phyloP scores from a whole-genome alignment of 2,797 vertebrate genomes.

The Phoxinus dragarum region DNA sequence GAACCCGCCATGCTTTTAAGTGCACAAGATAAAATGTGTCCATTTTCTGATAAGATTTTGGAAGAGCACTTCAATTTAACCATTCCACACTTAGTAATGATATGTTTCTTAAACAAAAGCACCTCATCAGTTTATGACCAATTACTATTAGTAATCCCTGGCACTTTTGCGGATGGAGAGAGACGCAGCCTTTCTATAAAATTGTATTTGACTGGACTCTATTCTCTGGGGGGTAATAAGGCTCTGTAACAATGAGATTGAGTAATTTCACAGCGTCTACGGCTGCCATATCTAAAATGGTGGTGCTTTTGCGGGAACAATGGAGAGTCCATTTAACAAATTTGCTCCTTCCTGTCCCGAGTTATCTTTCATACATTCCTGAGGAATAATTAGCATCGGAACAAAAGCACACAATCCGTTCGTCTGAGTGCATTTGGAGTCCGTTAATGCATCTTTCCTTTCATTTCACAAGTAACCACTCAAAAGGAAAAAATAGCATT shows the following conservation, averaged over 20 bases:
- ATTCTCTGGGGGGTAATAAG: slow-evolving; percentile 71
- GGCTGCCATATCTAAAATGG: slow-evolving; percentile 73
- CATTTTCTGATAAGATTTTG: slow-evolving; percentile 48
- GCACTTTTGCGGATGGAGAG: slow-evolving; percentile 67
- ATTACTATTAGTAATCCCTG: slow-evolving; percentile 65
- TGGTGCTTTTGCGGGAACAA: slow-evolving; percentile 71
- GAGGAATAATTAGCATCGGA: slow-evolving; percentile 73
- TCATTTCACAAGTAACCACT: slow-evolving; percentile 62
- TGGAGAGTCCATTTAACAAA: slow-evolving; percentile 77
- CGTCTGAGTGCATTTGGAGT: slow-evolving; percentile 71
- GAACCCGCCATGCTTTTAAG: slow-evolving; percentile 41
- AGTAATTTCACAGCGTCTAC: slow-evolving; percentile 74
- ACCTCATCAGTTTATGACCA: slow-evolving; percentile 69
- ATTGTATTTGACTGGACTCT: slow-evolving; percentile 71
- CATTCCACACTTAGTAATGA: slow-evolving; percentile 47
- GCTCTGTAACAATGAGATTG: slow-evolving; percentile 71
- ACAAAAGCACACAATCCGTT: slow-evolving; percentile 73
- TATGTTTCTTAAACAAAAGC: slow-evolving; percentile 61
- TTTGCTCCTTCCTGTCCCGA: slow-evolving; percentile 71
- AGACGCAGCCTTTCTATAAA: slow-evolving; percentile 72
- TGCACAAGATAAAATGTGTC: not conserved
- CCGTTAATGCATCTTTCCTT: slow-evolving; percentile 68
- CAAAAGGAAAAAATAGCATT: slow-evolving; percentile 46
- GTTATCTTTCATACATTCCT: slow-evolving; percentile 74
- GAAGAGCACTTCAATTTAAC: slow-evolving; percentile 57